A percentile compares a stretch with the other conserved stretches of the same genome.
These are phyloP conservation scores for Lepidurus apus DNA, from an alignment of 1,140 invertebrate genomes.

Conservation along the genomic window DNA sequence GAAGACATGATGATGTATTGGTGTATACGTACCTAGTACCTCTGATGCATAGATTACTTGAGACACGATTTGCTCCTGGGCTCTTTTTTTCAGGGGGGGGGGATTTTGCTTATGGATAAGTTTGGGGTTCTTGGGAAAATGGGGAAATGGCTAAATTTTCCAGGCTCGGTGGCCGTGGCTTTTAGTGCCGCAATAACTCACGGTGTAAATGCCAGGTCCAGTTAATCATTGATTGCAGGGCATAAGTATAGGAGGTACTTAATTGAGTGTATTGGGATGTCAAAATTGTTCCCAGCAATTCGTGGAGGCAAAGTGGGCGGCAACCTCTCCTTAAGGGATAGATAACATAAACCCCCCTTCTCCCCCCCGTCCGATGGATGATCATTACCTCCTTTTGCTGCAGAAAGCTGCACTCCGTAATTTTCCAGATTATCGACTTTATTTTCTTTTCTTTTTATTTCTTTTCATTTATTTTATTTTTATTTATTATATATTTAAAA, in stretches of 20 bases:
- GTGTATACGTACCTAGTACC: background rate
- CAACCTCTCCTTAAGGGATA: background rate
- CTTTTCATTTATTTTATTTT: too few relatives aligned
- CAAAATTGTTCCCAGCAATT: constrained; percentile 10
- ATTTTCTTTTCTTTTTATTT: too few relatives aligned
- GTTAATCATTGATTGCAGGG: constrained; percentile 10
- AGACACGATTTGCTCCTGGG: constrained; percentile 17
- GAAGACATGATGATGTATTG: background rate
- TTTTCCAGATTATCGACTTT: too few relatives aligned
- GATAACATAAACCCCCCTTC: too few relatives aligned
- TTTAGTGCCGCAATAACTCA: constrained; percentile 12
- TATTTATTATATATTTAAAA: too few relatives aligned
- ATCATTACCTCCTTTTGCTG: too few relatives aligned
- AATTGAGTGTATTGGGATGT: background rate
- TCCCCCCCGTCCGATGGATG: too few relatives aligned
- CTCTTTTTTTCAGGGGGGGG: background rate
- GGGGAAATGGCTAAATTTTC: background rate
- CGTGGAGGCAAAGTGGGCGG: background rate
- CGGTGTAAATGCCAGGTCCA: constrained; percentile 8
- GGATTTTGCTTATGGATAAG: too few relatives aligned
- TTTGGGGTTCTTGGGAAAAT: background rate
- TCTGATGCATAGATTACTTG: background rate
- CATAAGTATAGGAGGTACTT: background rate
- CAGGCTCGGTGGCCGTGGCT: background rate
- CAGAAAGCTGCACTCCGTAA: too few relatives aligned